Evolutionary conservation across 2,888 invertebrate species (phyloP).

Genomic region (Exocentrus adspersus): DNA sequence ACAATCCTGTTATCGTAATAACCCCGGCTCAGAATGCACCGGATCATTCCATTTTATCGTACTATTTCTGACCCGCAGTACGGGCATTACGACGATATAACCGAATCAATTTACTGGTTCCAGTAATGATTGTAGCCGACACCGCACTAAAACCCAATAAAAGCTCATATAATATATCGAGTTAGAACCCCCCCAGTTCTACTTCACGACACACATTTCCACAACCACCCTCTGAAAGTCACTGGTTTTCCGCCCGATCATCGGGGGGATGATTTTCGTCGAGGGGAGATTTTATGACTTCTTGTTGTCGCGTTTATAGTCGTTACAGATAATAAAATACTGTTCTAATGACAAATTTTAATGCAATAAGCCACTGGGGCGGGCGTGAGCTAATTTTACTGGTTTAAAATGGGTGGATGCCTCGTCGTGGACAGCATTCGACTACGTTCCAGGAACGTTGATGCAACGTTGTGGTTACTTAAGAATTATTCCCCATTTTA

Average conservation of each 20-base stretch:
- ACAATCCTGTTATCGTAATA: too few relatives aligned
- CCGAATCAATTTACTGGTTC: slow-evolving; percentile 62
- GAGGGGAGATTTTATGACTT: slow-evolving; percentile 53
- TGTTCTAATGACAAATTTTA: slow-evolving; percentile 49
- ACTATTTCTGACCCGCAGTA: too few relatives aligned
- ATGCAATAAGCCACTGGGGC: slow-evolving; percentile 38
- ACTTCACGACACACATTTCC: slow-evolving; percentile 23
- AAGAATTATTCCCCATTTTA: too few relatives aligned
- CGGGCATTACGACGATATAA: slow-evolving; percentile 46
- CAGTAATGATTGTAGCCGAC: slow-evolving; percentile 59
- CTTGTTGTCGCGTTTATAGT: slow-evolving; percentile 53
- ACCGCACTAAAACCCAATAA: slow-evolving; percentile 63
- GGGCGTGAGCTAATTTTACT: slow-evolving; percentile 32
- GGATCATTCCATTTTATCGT: too few relatives aligned
- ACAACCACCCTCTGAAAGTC: slow-evolving; percentile 21
- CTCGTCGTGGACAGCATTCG: too few relatives aligned
- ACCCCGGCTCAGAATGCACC: too few relatives aligned
- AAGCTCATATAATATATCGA: slow-evolving; percentile 64
- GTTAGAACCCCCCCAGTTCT: slow-evolving; percentile 50
- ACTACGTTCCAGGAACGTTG: too few relatives aligned
- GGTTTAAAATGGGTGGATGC: too few relatives aligned
- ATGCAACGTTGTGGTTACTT: too few relatives aligned
- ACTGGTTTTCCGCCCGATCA: slow-evolving; percentile 31
- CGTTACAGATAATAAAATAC: slow-evolving; percentile 52
- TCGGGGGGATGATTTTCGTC: slow-evolving; percentile 45